Percentiles rank a stretch among this genome's conserved stretches.
Conservation (phyloP, 2,797 vertebrate genomes). For the Vireo griseus region DNA sequence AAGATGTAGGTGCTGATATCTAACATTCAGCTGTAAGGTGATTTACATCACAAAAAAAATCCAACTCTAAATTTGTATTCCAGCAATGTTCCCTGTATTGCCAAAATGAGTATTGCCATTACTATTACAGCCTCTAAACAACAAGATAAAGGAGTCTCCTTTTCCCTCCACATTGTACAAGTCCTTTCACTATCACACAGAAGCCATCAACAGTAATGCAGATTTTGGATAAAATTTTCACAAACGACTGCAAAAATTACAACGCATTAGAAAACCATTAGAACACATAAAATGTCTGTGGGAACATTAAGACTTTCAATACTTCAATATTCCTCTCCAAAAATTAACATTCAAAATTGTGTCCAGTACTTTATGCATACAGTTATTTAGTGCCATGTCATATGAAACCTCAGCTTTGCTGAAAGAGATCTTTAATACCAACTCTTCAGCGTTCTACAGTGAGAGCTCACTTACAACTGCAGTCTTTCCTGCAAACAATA, state of each 20-base stretch:
- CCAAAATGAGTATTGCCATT: too few relatives aligned
- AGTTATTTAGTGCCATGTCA: background rate
- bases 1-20: background rate
- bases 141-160: background rate
- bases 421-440: background rate
- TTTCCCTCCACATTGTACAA: background rate
- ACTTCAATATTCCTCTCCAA: background rate
- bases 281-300: background rate
- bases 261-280: background rate
- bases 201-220: background rate
- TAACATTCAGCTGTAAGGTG: background rate
- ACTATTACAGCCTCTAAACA: background rate
- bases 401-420: background rate
- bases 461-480: background rate
- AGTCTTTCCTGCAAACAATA: slow-evolving; percentile 1
- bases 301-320: background rate
- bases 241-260: background rate
- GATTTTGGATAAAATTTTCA: background rate
- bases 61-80: background rate
- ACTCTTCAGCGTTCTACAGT: background rate
- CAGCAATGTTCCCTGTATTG: background rate
- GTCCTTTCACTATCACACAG: background rate
- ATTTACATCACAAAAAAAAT: background rate
- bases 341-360: background rate
- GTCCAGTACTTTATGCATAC: background rate